Evolutionary conservation across 2,113 vertebrate species (phyloP), one percentile per base, ranked within the genome.

Genomic region (Paralichthys olivaceus): DNA sequence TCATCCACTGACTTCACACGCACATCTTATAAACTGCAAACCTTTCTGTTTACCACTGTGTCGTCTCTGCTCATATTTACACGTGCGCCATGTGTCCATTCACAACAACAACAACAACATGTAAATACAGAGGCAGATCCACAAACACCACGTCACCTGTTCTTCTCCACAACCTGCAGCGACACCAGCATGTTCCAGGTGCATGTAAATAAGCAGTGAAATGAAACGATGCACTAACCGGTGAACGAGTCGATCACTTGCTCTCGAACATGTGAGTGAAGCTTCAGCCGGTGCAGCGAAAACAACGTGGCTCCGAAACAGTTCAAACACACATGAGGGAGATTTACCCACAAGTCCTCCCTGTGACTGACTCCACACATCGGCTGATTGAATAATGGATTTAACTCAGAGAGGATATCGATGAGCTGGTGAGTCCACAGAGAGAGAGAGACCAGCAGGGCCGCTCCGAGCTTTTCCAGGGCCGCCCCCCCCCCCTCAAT

Each of bases 321-420:
- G 37, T 40, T 9, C 45, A 6, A 15, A 6, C 26, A 65, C 72
- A 78, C 2, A 19, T 72, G 74, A 80, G 80, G 19, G 22, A 17
- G 15, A 49, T 49, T 19, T 19, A 49, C 17, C 45, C 45, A 49
- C 15, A 49, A 20, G 34, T 26, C 59, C 49, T 13, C 43, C n/a
- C 58, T 17, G 29, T 34, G 0, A 49, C 54, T 22, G 45, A 62
- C n/a, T 57, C 54, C 23, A 29, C 64, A 15, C 29, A 40, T 1
- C 13, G 9, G 43, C 49, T 9, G 13, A 55, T 20, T 19, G 12
- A 37, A n/a, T 7, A 22, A 22, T 15, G 17, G 47, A 1, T 58
- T 61, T 54, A 53, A 76, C 45, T 8, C n/a, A 56, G 20, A 64
- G 63, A 65, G 60, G 34, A n/a, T 14, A 32, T 72, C 73, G 74